These are phyloP conservation scores for Morpho helenor DNA, from an alignment of 2,888 invertebrate species.

Conservation along the genomic window DNA sequence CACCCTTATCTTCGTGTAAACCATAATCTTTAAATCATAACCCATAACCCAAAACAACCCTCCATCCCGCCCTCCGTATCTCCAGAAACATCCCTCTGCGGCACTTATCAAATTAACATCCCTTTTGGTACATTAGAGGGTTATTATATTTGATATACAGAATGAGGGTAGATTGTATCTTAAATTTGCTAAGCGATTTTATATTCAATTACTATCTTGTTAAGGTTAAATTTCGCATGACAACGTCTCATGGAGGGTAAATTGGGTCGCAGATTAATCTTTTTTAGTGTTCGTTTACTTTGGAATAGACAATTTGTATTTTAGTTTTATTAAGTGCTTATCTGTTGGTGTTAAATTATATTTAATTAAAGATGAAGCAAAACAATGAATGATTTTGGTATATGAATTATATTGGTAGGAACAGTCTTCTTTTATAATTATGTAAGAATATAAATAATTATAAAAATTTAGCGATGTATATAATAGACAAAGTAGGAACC, in stretches of 20 bases:
- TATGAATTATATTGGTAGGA: too few species aligned
- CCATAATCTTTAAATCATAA: constrained; percentile 12
- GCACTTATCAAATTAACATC: constrained; percentile 34
- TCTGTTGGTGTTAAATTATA: too few species aligned
- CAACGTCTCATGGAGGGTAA: not conserved
- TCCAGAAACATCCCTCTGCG: constrained; percentile 28
- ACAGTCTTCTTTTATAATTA: too few species aligned
- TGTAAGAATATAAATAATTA: too few species aligned
- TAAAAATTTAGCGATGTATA: too few species aligned
- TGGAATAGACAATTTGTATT: too few species aligned
- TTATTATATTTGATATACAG: constrained; percentile 7
- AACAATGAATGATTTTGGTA: too few species aligned
- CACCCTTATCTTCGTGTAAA: constrained; percentile 10
- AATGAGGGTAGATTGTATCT: constrained; percentile 5
- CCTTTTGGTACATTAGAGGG: constrained; percentile 27
- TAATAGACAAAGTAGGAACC: too few species aligned
- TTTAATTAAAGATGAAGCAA: too few species aligned
- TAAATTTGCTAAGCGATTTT: not conserved
- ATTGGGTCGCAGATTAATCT: too few species aligned
- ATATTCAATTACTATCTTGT: not conserved
- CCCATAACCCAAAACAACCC: constrained; percentile 2
- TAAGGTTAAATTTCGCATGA: not conserved
- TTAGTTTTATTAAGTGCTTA: too few species aligned
- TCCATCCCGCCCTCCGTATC: constrained; percentile 27
- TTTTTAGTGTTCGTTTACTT: too few species aligned